Evolutionary conservation across 2,888 invertebrate genomes (phyloP), one percentile per base, ranked within the genome.

Genomic region (Mystacides longicornis): DNA sequence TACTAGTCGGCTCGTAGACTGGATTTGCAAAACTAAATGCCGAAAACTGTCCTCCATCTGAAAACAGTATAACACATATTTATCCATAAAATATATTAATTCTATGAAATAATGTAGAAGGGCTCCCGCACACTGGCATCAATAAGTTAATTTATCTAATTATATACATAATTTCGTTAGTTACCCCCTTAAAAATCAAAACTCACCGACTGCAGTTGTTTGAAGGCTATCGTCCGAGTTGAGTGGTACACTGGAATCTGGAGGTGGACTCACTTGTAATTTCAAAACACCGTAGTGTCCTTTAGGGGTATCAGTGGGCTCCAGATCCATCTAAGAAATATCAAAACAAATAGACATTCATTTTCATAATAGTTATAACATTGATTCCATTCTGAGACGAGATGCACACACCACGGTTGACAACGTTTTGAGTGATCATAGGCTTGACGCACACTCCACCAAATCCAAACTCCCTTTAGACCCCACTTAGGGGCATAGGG

Each of bases 21-120:
- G 91, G 91, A 72, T 91, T 91, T 46, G 89, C 85, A 67, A 86
- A 91, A 65, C 89, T 90, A 63, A 90, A 80, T 49, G 84, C 77
- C 19, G 78, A 80, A 48, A 72, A 72, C 58, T 80, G 79, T n/a
- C 73, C 72, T 45, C 75, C 77, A 61, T 64, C 73, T 73, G 64
- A 37, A 37, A 37, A 37, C 3, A n/a, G n/a, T n/a, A n/a, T n/a
- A n/a, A n/a, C n/a, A n/a, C n/a, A n/a, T n/a, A n/a, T n/a, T n/a
- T n/a, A n/a, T n/a, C n/a, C n/a, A n/a, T n/a, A n/a, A n/a, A n/a
- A n/a, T n/a, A n/a, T n/a, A n/a, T n/a, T n/a, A n/a, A 27, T 27
- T 27, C 5, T 27, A 5, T 27, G 27, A 27, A 27, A 27, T 5
- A 7, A 7, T 27, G 27, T 27, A 7, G 27, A 27, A 5, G 5